Base-by-base conservation (phyloP, 2,888 invertebrate species). In the Caprella mutica region DNA sequence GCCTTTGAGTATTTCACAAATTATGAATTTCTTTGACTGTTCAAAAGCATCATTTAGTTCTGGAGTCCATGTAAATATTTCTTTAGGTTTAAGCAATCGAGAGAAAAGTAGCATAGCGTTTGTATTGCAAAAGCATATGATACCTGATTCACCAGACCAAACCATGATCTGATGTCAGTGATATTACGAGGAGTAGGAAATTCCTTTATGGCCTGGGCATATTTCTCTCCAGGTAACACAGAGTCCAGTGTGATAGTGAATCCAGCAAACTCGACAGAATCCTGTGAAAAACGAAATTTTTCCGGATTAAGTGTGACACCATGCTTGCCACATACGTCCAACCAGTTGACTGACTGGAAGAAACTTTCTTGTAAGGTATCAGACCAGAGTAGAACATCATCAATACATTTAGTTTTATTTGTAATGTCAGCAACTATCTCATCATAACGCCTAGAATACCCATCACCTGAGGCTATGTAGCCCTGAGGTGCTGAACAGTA, bases 91-190 rank as follows among this genome's bases (percentile, higher is more conserved):
- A 19, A 53, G 33, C 2, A 44, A 44, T 6, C 51, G 8, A 9
- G 42, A 43, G 27, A 48, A 38, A 2, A 50, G 55, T 4, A 8
- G 14, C 40, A 35, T 55, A 6, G 5, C 5, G n/a, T 26, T 27
- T 9, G 29, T 39, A 51, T 35, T 29, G 42, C 38, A 38, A 51
- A 55, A n/a, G 59, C 44, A 21, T 51, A 55, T 17, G 42, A 35
- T 2, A 59, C 51, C 40, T 55, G 51, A 33, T 59, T 51, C 14
- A 58, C 21, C 12, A 58, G n/a, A 8, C 58, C 50, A 51, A 58
- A 51, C 55, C 58, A 58, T 3, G 51, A 39, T 5, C 51, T 46
- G 5, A 55, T 19, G 0, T 51, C 55, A n/a, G 51, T 55, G 51
- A 55, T 55, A 19, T 44, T 43, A 6, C 21, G 21, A 17, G 55